A percentile compares a stretch with the other conserved stretches of the same genome.
phyloP scores from a whole-genome alignment of 2,797 vertebrate species.

The Gobio occitaniae region DNA sequence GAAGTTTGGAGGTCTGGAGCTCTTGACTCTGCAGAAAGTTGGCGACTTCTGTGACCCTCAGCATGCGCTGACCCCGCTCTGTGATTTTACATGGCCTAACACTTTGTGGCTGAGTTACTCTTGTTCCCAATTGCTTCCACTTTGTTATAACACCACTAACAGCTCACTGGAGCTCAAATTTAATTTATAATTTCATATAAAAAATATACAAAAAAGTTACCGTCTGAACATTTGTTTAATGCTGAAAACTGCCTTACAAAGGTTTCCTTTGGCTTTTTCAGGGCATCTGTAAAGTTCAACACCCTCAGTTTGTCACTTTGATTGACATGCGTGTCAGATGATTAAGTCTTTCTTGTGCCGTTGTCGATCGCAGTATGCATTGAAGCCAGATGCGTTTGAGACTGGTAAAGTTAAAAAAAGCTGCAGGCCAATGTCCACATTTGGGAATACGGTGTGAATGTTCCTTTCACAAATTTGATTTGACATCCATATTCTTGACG shows the following conservation, averaged over 20 bases:
- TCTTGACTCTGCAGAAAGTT: no score
- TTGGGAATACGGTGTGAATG: neutral
- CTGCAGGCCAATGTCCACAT: neutral
- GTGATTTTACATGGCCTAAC: no score
- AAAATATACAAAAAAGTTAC: neutral
- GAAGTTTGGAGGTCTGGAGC: no score
- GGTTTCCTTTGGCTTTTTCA: neutral
- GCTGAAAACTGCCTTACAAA: neutral
- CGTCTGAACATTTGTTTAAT: neutral
- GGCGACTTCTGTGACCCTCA: no score
- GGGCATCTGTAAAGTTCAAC: neutral
- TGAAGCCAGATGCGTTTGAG: neutral
- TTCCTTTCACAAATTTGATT: neutral
- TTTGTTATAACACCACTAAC: no score
- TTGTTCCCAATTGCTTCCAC: no score
- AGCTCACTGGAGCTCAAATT: no score
- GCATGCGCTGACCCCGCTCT: no score
- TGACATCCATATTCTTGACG: neutral
- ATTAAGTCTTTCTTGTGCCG: neutral
- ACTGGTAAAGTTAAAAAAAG: neutral
- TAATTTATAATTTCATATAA: no score
- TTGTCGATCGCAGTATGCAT: neutral
- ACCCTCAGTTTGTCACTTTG: neutral
- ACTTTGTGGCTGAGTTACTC: no score
- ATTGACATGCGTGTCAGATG: neutral